Evolutionary conservation across 2,113 vertebrate genomes (phyloP).

Genomic region (Peromyscus polionotus): DNA sequence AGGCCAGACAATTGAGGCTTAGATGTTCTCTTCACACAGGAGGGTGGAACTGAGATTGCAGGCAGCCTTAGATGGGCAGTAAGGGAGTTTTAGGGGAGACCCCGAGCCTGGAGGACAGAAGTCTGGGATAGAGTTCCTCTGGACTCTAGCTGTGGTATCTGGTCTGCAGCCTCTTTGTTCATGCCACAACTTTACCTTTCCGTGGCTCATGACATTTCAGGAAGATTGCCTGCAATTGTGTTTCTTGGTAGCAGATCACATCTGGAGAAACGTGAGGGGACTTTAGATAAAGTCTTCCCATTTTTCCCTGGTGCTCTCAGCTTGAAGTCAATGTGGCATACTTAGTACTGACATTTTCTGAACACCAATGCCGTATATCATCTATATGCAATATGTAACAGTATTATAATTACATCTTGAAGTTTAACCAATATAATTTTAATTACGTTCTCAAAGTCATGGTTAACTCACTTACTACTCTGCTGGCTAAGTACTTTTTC

Average conservation of each 20-base stretch:
- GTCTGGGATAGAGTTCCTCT: background rate
- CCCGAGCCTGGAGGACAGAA: background rate
- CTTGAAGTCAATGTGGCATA: background rate
- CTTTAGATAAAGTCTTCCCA: background rate
- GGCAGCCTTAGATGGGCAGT: background rate
- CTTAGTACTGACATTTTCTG: background rate
- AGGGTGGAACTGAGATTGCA: no score
- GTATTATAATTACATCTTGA: background rate
- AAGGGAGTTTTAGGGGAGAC: background rate
- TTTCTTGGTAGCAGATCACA: background rate
- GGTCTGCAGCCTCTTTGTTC: background rate
- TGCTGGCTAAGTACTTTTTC: background rate
- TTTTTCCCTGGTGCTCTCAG: background rate
- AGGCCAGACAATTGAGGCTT: background rate
- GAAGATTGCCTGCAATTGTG: background rate
- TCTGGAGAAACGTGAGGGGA: background rate
- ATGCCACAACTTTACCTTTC: background rate
- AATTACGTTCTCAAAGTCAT: background rate
- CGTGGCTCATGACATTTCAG: background rate
- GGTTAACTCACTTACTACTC: background rate
- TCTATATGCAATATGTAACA: background rate
- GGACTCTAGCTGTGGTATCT: background rate
- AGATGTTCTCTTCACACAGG: background rate
- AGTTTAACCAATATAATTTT: conserved; percentile 12
- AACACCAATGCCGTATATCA: background rate